Evolutionary conservation across 2,113 vertebrate genomes (phyloP).

Genomic region (Lophochroa leadbeateri): DNA sequence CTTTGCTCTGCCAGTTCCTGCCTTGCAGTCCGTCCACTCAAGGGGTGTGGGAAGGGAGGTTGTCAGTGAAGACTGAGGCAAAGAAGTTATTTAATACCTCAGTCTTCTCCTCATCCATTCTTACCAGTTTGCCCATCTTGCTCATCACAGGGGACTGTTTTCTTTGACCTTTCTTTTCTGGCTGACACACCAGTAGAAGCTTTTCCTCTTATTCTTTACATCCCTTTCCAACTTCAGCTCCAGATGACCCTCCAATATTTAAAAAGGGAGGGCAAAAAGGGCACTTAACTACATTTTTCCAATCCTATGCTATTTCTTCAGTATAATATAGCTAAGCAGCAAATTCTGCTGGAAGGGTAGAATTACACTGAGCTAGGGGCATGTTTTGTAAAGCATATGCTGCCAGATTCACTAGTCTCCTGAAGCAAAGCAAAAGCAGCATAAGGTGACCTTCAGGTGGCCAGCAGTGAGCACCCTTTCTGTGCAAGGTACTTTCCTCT

Average conservation of each 20-base stretch:
- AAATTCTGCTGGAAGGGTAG: neutral
- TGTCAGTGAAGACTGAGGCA: neutral
- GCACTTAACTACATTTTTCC: neutral
- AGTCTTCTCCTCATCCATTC: neutral
- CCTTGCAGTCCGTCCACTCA: neutral
- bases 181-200: neutral
- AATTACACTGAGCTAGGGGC: neutral
- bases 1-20: neutral
- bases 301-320: neutral
- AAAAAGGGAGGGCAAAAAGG: neutral
- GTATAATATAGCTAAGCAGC: neutral
- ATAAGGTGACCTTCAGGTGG: neutral
- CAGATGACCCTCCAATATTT: neutral
- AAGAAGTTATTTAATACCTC: neutral
- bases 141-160: fast-evolving
- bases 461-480: neutral
- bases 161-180: neutral
- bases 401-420: neutral
- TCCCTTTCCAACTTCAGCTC: neutral
- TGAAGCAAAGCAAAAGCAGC: neutral
- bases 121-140: neutral
- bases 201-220: neutral
- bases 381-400: neutral
- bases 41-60: neutral
- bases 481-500: neutral